phyloP scores from a whole-genome alignment of 2,113 vertebrate genomes.

The Carassius carassius region DNA sequence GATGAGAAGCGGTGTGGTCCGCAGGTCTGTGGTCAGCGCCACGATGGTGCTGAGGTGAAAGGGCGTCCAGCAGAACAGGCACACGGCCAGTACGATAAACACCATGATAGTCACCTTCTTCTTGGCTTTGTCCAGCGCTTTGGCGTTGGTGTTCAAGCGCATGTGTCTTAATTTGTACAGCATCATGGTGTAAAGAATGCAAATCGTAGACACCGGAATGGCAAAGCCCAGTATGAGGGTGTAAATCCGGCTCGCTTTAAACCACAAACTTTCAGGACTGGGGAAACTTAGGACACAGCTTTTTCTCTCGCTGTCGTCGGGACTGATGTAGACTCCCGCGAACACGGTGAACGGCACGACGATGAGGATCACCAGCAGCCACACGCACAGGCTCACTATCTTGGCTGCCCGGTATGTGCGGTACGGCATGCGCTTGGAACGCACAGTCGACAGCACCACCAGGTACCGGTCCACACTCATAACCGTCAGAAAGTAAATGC shows the following conservation, averaged over 20 bases:
- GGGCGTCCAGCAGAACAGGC: constrained; percentile 90
- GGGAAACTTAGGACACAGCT: constrained; percentile 90
- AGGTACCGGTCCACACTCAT: constrained; percentile 90
- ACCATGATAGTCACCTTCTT: constrained; percentile 89
- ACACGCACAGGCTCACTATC: constrained; percentile 84
- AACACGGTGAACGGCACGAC: constrained; percentile 86
- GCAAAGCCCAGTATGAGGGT: constrained; percentile 85
- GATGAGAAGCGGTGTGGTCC: constrained; percentile 82
- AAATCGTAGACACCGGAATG: constrained; percentile 87
- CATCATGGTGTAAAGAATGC: constrained; percentile 85
- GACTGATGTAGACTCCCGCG: constrained; percentile 76
- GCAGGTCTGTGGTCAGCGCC: constrained; percentile 85
- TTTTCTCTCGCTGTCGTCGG: constrained; percentile 74
- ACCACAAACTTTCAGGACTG: constrained; percentile 82
- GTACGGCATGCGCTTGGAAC: constrained; percentile 81
- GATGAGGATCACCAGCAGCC: constrained; percentile 84
- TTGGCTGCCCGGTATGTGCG: constrained; percentile 83
- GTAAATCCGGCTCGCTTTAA: constrained; percentile 87
- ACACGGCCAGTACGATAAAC: constrained; percentile 85
- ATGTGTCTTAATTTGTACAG: constrained; percentile 83
- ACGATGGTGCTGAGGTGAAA: constrained; percentile 90
- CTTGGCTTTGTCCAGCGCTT: constrained; percentile 89
- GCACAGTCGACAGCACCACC: constrained; percentile 83
- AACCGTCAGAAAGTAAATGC: constrained; percentile 88
- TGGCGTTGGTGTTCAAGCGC: constrained; percentile 83